These are phyloP conservation scores for Epistrophe eligans DNA, from an alignment of 2,888 invertebrate species.

Conservation along the genomic window DNA sequence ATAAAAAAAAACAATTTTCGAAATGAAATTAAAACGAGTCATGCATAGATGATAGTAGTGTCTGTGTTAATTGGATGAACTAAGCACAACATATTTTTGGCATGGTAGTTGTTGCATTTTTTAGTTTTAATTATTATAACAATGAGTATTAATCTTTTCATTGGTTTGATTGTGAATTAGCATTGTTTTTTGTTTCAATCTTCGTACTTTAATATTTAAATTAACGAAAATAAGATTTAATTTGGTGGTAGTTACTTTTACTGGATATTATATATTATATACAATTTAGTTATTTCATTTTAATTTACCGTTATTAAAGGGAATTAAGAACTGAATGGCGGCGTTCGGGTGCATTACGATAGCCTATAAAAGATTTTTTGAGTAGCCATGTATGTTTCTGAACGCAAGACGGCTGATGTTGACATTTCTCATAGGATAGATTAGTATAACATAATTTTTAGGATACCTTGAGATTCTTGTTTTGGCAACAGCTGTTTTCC, in stretches of 20 bases:
- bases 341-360: no score
- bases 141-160: constrained; percentile 53
- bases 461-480: no score
- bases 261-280: neutral
- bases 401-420: no score
- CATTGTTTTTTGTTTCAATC: constrained; percentile 9
- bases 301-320: neutral
- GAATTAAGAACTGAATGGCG: no score
- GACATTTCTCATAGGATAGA: no score
- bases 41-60: constrained; percentile 80
- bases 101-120: constrained; percentile 83
- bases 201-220: neutral
- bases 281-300: neutral
- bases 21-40: constrained; percentile 57
- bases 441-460: no score
- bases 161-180: constrained; percentile 26
- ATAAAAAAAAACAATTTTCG: constrained; percentile 29
- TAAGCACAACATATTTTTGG: constrained; percentile 84
- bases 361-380: no score
- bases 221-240: neutral
- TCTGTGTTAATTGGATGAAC: constrained; percentile 84
- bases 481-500: no score
- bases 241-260: constrained; percentile 4
- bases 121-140: constrained; percentile 47
- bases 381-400: no score